Base-by-base conservation (phyloP, 2,888 invertebrate genomes). In the Parasteatoda lunata region DNA sequence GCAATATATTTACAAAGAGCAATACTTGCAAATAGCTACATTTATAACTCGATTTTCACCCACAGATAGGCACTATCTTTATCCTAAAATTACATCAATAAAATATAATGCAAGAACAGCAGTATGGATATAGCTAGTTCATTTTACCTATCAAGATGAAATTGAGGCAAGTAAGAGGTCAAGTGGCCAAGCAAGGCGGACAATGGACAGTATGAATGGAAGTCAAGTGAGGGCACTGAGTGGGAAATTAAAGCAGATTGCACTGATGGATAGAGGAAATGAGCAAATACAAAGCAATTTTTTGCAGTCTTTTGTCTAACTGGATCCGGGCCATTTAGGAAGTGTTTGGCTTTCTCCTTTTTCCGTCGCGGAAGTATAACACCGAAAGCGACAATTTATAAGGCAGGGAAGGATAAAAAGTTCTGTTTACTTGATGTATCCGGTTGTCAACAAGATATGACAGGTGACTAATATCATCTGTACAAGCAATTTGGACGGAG, bases 261-360 rank as follows among this genome's bases (percentile, higher is more conserved):
- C n/a, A n/a, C 6, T 13, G 59, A 11, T 59, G 59, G 11, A 7
- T 59, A n/a, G 9, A 59, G 59, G 59, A 59, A 59, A 59, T 59
- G 59, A 59, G n/a, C 4, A n/a, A 59, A n/a, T 8, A 59, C 11
- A n/a, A n/a, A 9, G 9, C 9, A 13, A 13, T 59, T 59, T 59
- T 59, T 59, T 59, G 9, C 59, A 13, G 4, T 59, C 59, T 59
- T 4, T 59, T 59, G 59, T 59, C n/a, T 59, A 59, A 59, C n/a
- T 59, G 59, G 59, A 59, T 59, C n/a, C 59, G 59, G 11, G 59
- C 59, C 59, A 59, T 59, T 59, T 59, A 59, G 59, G 59, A 59
- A 59, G n/a, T 59, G 59, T 8, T 59, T 9, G 9, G 30, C 30
- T 30, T 30, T 30, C 59, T 59, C n/a, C n/a, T n/a, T 59, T n/a